These are phyloP conservation scores for Chaetops frenatus DNA, from an alignment of 2,113 vertebrate species.

Conservation along the genomic window DNA sequence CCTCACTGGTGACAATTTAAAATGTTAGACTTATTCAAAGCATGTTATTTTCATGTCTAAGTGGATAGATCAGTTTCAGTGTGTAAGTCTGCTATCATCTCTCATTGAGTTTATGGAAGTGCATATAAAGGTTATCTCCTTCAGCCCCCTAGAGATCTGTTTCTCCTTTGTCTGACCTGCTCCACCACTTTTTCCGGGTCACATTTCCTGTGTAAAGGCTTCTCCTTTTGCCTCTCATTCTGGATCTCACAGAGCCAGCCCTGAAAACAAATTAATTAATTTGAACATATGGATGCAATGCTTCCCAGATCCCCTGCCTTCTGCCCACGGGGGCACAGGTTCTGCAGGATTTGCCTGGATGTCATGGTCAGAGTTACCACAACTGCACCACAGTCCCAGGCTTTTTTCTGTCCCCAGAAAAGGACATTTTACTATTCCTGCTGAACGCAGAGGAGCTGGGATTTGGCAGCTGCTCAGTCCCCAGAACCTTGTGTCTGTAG, in stretches of 20 bases:
- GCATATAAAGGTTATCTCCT: background rate
- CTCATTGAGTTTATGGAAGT: background rate
- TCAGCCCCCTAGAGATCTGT: background rate
- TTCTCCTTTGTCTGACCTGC: background rate
- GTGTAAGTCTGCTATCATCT: background rate
- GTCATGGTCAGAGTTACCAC: background rate
- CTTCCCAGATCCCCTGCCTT: background rate
- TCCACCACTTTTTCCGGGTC: background rate
- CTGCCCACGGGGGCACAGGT: background rate
- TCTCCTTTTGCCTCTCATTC: background rate
- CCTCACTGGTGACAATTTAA: background rate
- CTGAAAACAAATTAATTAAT: background rate
- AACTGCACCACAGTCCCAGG: background rate
- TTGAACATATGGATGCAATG: background rate
- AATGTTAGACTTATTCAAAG: background rate
- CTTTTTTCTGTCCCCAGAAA: background rate
- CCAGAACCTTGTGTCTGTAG: background rate
- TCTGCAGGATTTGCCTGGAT: background rate
- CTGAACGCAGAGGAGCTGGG: background rate
- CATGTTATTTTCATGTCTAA: background rate
- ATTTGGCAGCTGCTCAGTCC: background rate
- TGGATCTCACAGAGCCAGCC: background rate
- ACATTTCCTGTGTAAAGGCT: background rate
- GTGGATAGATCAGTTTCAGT: background rate
- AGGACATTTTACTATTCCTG: background rate